Base-by-base conservation (phyloP, 2,113 vertebrate genomes). In the Neomonachus schauinslandi region DNA sequence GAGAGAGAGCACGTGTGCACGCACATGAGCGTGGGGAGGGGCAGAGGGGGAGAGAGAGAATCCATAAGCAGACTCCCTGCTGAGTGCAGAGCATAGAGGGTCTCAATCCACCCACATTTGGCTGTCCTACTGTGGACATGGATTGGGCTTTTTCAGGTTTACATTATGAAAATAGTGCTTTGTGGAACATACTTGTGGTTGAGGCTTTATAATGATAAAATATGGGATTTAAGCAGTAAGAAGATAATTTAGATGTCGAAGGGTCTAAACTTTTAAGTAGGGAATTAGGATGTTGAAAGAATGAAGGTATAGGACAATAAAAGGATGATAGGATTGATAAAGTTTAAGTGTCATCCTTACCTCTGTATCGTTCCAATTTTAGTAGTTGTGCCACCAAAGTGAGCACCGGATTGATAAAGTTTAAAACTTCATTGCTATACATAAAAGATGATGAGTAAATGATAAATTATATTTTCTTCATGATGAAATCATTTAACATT, bases 401-500 rank as follows among this genome's bases (percentile, higher is more conserved):
- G 71, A 74, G 71, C 71, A 42, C 36, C 2, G 7, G 13, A 69
- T 22, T 80, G 19, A 13, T 36, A 13, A 26, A n/a, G 5, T 42
- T 91, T 87, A 28, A 77, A 93, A 83, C 2, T 21, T 76, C 7
- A 83, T 5, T 46, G n/a, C 2, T 83, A n/a, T 21, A 65, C 2
- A 42, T 77, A 31, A 53, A 81, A 77, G 26, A 28, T 31, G 42
- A 8, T 0, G 11, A 55, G 7, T 46, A 89, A 89, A 22, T 90
- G 22, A 63, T 31, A 46, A 67, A 31, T 53, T 95, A n/a, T 67
- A 14, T 6, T 88, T 33, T 82, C 51, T 76, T 82, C 51, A 69
- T 61, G 9, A 89, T 92, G 21, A 95, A 39, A 81, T 89, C 10
- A 86, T 46, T 85, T 94, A 22, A 36, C 22, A 85, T 95, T 53